phyloP scores from a whole-genome alignment of 2,113 vertebrate genomes.

The Furnarius figulus region DNA sequence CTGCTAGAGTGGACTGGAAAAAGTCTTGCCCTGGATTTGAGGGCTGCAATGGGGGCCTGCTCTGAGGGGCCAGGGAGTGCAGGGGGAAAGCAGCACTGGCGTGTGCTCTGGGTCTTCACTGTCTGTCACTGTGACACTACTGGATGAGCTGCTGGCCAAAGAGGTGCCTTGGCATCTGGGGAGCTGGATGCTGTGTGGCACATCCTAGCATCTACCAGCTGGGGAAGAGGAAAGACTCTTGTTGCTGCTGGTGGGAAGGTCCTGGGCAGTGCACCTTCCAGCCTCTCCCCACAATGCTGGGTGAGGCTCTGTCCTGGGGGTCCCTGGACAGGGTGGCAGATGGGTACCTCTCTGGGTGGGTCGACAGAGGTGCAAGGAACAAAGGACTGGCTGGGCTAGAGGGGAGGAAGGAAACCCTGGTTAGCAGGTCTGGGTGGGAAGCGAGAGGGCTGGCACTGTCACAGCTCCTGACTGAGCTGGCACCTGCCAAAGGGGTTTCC shows the following conservation, averaged over 20 bases:
- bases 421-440: background rate
- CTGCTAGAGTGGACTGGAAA: accelerated
- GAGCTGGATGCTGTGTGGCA: background rate
- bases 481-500: slow-evolving; percentile 19
- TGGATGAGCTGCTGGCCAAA: background rate
- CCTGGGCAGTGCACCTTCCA: background rate
- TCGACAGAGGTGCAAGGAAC: background rate
- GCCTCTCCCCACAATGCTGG: accelerated
- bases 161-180: background rate
- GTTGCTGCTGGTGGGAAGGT: background rate
- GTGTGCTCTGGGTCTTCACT: accelerated
- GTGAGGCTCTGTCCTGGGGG: background rate
- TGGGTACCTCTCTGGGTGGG: background rate
- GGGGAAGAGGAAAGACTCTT: background rate
- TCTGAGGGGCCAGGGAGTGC: accelerated
- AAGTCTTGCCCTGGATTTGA: accelerated
- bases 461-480: background rate
- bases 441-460: background rate
- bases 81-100: accelerated
- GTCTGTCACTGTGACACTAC: accelerated
- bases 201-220: background rate
- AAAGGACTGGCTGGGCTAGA: slow-evolving; percentile 7
- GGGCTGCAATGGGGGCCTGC: background rate
- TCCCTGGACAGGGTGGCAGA: accelerated
- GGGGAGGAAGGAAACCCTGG: slow-evolving; percentile 27